Evolutionary conservation across 2,797 vertebrate genomes (phyloP), one percentile per base, ranked within the genome.

Genomic region (Neomorphus geoffroyi): DNA sequence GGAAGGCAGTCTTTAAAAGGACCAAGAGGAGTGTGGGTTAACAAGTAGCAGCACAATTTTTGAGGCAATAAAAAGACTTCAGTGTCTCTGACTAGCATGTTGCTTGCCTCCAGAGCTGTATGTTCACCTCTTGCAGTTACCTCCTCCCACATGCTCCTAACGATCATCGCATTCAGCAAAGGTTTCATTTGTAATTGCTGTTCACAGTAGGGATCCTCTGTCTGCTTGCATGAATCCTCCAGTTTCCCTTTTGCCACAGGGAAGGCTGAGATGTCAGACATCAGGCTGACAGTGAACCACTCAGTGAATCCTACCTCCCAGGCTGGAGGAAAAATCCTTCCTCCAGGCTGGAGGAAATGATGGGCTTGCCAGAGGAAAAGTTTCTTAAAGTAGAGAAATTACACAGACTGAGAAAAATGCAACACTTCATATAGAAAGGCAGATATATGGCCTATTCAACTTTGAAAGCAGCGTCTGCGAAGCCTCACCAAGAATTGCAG

Each of bases 141-240:
- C 23, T 74, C 69, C 74, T 91, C 92, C 92, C 81, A 93, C 94
- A 85, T 37, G 2, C 45, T 86, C 60, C n/a, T 57, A 67, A 69
- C 82, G 81, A 94, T 92, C 72, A 77, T 77, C 45, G 11, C 88
- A 80, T 45, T 32, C 57, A 86, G 83, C 39, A 82, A 86, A 91
- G 39, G 80, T 87, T 81, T 92, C 18, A 2, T 80, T 71, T 85
- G 86, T 92, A 88, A 86, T 82, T 95, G 86, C 74, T 91, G 64
- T 71, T 87, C 15, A 11, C 48, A 86, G 30, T 7, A 83, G 57
- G 80, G 43, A 70, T 80, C 21, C 35, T 86, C 39, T 45, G 24
- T 23, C 18, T 50, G n/a, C 71, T 65, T 80, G 37, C 16, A 13
- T 2, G 2, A 74, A 67, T 67, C 50, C 37, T 86, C 19, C 45